Evolutionary conservation across 2,888 invertebrate genomes (phyloP), one percentile per base, ranked within the genome.

Genomic region (Prosopocoilus inquinatus): DNA sequence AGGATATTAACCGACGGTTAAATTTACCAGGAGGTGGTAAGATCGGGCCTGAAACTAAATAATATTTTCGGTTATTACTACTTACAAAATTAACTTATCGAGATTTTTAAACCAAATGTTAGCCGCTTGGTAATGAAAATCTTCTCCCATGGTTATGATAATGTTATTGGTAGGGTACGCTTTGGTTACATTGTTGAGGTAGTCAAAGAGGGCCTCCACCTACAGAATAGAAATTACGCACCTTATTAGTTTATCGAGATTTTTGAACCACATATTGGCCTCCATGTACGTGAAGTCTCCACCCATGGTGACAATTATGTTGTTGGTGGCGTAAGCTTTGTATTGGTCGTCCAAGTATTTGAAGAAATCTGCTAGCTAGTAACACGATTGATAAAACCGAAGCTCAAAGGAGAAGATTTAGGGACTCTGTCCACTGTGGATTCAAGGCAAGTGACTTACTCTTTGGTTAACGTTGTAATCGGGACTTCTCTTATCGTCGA

Each of bases 131-230:
- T 91, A 96, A 66, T 90, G 85, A 73, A 96, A 96, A 77, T 96
- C 96, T 64, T 91, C 89, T 0, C 96, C 96, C 94, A 95, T 95
- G 0, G 95, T 91, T 48, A 95, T 79, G 64, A 94, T 82, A n/a
- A 94, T 79, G 71, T 95, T 89, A 60, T 86, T 85, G 0, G 90
- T 88, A 56, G 70, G 69, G 72, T 88, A 89, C 0, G 68, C 71
- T 34, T 68, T 63, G 0, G 83, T 76, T 75, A 86, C 83, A 45
- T 79, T 79, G 34, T 74, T 67, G 16, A 82, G 77, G 66, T 83
- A 83, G 0, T 75, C 70, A 58, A 88, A 66, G 69, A 89, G 88
- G 15, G 74, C 68, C 45, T 79, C 72, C 12, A 88, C 82, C 87
- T 87, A 45, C n/a, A n/a, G n/a, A 38, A 51, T 32, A 36, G 28